Percentiles rank a stretch among this genome's conserved stretches.
Conservation (phyloP, 2,888 invertebrate genomes). For the Proisotoma minuta region DNA sequence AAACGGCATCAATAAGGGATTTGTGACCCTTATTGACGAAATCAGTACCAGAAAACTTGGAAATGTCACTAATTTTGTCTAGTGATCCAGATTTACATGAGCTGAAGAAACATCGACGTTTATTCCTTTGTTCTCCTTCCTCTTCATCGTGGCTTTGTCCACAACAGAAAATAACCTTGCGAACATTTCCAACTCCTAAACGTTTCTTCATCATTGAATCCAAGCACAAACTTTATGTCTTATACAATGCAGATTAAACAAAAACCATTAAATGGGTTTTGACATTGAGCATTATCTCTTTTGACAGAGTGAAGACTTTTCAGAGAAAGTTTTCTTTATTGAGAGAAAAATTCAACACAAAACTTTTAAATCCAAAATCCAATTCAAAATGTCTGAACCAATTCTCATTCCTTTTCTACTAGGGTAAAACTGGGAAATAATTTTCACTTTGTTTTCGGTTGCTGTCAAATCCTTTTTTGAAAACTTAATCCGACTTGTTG, state of each 20-base stretch:
- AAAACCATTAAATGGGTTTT: not conserved
- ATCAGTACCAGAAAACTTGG: constrained; percentile 22
- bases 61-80: constrained; percentile 30
- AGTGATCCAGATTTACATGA: constrained; percentile 20
- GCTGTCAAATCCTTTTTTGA: not conserved
- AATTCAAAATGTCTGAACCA: too few species aligned
- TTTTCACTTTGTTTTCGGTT: too few species aligned
- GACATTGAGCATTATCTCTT: not conserved
- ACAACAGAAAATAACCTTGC: constrained; percentile 38
- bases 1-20: constrained; percentile 53
- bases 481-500: too few species aligned
- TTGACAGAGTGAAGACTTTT: too few species aligned
- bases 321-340: too few species aligned
- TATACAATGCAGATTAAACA: not conserved
- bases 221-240: not conserved
- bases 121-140: not conserved
- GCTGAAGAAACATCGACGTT: constrained; percentile 8
- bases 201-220: constrained; percentile 28
- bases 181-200: constrained; percentile 26
- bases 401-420: too few species aligned
- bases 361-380: too few species aligned
- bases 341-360: too few species aligned
- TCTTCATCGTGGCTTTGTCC: constrained; percentile 10
- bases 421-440: too few species aligned
- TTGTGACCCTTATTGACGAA: constrained; percentile 9